Evolutionary conservation across 2,888 invertebrate species (phyloP).

Genomic region (Branchellion lobata): DNA sequence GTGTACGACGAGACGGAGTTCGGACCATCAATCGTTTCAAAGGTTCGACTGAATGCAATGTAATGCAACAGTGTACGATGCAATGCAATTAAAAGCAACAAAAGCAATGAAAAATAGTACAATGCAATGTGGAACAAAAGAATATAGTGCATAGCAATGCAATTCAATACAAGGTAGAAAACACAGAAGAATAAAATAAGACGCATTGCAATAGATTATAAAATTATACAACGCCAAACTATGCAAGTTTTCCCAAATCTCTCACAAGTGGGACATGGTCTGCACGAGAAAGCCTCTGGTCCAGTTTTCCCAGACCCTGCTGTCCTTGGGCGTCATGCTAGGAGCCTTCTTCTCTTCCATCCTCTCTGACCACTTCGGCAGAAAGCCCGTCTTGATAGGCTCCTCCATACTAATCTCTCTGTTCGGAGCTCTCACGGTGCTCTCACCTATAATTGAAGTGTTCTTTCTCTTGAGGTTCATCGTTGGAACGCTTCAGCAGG

Average conservation of each 20-base stretch:
- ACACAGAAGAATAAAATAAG: too few relatives aligned
- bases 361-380: slow-evolving; percentile 55
- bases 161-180: too few relatives aligned
- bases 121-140: too few relatives aligned
- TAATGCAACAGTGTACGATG: too few relatives aligned
- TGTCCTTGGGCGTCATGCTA: slow-evolving; percentile 55
- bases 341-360: slow-evolving; percentile 56
- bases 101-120: neutral
- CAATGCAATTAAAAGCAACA: neutral
- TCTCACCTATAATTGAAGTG: slow-evolving; percentile 51
- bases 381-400: slow-evolving; percentile 53
- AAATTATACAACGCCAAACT: too few relatives aligned
- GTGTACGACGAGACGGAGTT: slow-evolving; percentile 42
- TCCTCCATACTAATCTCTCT: slow-evolving; percentile 50
- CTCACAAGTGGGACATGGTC: slow-evolving; percentile 54
- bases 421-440: slow-evolving; percentile 49
- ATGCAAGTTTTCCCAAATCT: too few relatives aligned
- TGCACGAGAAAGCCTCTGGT: slow-evolving; percentile 54
- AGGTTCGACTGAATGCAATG: too few relatives aligned
- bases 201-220: too few relatives aligned
- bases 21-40: slow-evolving; percentile 49
- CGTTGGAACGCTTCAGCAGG: slow-evolving; percentile 49
- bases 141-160: too few relatives aligned
- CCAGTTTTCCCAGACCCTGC: slow-evolving; percentile 56
- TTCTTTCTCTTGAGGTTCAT: slow-evolving; percentile 53